Base-by-base conservation (phyloP, 2,113 vertebrate species). In the Corydoras sp. region DNA sequence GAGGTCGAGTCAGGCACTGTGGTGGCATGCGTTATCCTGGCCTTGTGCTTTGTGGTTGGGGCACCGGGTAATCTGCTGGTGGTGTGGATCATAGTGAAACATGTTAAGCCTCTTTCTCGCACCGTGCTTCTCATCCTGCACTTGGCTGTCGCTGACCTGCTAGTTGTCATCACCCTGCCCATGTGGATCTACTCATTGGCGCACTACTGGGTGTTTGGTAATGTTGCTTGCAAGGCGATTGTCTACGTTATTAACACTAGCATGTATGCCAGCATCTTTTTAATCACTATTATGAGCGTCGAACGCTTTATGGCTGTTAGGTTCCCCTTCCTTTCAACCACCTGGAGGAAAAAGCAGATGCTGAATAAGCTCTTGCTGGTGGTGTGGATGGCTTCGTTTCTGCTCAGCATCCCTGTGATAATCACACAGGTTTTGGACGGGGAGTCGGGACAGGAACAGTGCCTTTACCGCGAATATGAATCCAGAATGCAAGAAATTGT, bases 151-250 rank as follows among this genome's bases (percentile, higher is more conserved):
- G 88, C 90, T 0, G 90, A 91, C 77, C 81, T 90, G 68, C 75
- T 92, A 71, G 86, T 90, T 31, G 84, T 91, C 74, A 82, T 90
- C 81, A 92, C 90, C 3, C 69, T 91, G 69, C 88, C 89, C n/a
- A 9, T 92, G 11, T 92, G 90, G 90, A 90, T 91, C 78, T 90
- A 90, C 80, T 88, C 88, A 3, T 55, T 92, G 59, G 87, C 73
- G 1, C 58, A 31, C 14, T 84, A 81, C 56, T 92, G 90, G 90
- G 82, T 91, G 66, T 90, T 90, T 24, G 87, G 89, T 9, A 76
- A 83, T 61, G 72, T 30, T 15, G 65, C 65, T 18, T 92, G 90
- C 75, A 90, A 89, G 75, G 81, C 81, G 61, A 85, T 87, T 49
- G 84, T 85, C 14, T 90, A 85, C 43, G 4, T 88, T 29, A 88